phyloP scores from a whole-genome alignment of 2,113 vertebrate species.

The Tachysurus vachellii region DNA sequence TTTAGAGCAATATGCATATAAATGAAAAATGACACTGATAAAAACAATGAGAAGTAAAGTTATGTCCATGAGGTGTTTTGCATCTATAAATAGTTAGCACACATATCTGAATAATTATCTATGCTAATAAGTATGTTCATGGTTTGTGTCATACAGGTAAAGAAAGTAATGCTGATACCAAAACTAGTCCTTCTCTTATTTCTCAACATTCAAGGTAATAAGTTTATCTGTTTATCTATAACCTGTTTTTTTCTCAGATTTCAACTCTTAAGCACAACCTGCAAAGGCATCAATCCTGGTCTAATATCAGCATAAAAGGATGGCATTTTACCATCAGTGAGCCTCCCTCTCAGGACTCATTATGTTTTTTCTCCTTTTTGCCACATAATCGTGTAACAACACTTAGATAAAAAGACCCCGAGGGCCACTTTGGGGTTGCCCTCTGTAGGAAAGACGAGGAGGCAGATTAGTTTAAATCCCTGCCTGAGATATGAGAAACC shows the following conservation, averaged over 20 bases:
- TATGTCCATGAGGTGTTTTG: not conserved
- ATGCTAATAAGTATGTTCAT: not conserved
- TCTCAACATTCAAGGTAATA: not conserved
- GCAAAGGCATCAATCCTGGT: not conserved
- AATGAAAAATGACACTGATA: no score
- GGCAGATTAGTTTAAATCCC: not conserved
- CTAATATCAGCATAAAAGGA: not conserved
- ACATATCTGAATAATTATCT: not conserved
- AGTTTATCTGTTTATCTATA: not conserved
- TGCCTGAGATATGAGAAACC: not conserved
- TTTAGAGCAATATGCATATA: no score
- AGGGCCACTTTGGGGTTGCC: not conserved
- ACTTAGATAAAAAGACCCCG: constrained; percentile 9
- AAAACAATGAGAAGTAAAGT: no score
- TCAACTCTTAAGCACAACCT: not conserved
- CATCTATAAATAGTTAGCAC: not conserved
- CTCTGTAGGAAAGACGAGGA: not conserved
- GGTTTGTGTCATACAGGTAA: not conserved
- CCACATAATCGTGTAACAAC: constrained; percentile 16
- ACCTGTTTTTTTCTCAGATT: not conserved
- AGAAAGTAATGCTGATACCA: not conserved
- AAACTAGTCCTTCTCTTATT: not conserved
- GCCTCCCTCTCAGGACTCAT: not conserved
- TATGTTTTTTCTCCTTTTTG: not conserved
- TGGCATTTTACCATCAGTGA: not conserved